phyloP scores from a whole-genome alignment of 1,140 invertebrate genomes.

The Polypedilum vanderplanki region DNA sequence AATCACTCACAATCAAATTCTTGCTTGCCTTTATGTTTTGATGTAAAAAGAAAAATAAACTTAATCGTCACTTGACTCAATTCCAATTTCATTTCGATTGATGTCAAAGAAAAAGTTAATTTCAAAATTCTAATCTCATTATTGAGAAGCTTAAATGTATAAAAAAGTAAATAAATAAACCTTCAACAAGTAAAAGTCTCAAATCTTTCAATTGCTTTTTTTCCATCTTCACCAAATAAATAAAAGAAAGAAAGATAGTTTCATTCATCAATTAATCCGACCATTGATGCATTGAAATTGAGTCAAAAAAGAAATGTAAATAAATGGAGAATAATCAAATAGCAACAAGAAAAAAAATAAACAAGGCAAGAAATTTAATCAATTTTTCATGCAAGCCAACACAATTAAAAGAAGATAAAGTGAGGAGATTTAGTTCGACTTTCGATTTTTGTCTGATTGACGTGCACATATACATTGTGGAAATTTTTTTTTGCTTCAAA shows the following conservation, averaged over 20 bases:
- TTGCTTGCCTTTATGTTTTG: no score
- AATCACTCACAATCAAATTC: no score
- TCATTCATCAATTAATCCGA: slow-evolving; percentile 1
- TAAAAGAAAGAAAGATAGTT: not conserved
- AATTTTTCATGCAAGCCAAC: not conserved
- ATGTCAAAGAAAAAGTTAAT: no score
- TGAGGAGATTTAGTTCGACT: slow-evolving; percentile 6
- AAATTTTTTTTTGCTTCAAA: not conserved
- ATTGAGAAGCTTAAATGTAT: not conserved
- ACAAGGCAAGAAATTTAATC: slow-evolving; percentile 7
- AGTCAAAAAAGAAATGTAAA: not conserved
- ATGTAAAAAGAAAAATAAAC: no score
- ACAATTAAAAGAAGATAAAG: slow-evolving; percentile 10
- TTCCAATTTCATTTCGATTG: no score
- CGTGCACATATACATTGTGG: not conserved
- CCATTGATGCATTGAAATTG: not conserved
- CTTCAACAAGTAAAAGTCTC: not conserved
- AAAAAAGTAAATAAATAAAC: not conserved
- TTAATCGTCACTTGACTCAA: no score
- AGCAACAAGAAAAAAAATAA: not conserved
- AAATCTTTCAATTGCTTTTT: no score
- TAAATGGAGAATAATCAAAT: not conserved
- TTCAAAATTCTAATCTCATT: not conserved
- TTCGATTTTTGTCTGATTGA: not conserved
- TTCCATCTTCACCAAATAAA: no score